Base-by-base conservation (phyloP, 2,888 invertebrate genomes). In the Meandrusa payeni region DNA sequence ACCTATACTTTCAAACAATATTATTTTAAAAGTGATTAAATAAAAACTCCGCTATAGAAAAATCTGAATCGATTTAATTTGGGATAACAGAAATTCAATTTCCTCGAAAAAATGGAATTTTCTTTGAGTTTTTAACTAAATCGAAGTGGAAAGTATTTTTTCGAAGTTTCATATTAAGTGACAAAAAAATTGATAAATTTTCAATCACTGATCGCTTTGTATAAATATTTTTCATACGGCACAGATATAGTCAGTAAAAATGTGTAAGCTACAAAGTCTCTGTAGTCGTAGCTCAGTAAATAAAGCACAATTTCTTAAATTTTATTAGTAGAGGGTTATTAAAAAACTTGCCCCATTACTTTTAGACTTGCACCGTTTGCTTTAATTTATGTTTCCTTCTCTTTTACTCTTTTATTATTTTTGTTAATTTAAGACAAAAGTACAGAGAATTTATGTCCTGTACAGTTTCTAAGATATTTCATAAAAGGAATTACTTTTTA, bases 21-120 rank as follows among this genome's bases (percentile, higher is more conserved):
- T n/a, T n/a, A n/a, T n/a, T n/a, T n/a, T n/a, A n/a, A n/a, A n/a
- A n/a, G n/a, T n/a, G n/a, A n/a, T n/a, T n/a, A n/a, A n/a, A n/a
- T n/a, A n/a, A n/a, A n/a, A n/a, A n/a, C n/a, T n/a, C n/a, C n/a
- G n/a, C n/a, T n/a, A n/a, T n/a, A n/a, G n/a, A n/a, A n/a, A n/a
- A n/a, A n/a, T n/a, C n/a, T n/a, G n/a, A n/a, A n/a, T 29, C 26
- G 6, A 41, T 27, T 19, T 19, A 20, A n/a, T 28, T 5, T 28
- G 1, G 6, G 13, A 22, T 49, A 33, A 47, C 23, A 48, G 3
- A 3, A 27, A 19, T 9, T 24, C 24, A 24, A 24, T 19, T 1
- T 19, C 23, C 34, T 32, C 26, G 23, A 19, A 33, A 22, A 32
- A 17, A 22, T 36, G 9, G n/a, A n/a, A n/a, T n/a, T n/a, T n/a